phyloP scores from a whole-genome alignment of 2,888 invertebrate species.

The Nomada goodeniana region DNA sequence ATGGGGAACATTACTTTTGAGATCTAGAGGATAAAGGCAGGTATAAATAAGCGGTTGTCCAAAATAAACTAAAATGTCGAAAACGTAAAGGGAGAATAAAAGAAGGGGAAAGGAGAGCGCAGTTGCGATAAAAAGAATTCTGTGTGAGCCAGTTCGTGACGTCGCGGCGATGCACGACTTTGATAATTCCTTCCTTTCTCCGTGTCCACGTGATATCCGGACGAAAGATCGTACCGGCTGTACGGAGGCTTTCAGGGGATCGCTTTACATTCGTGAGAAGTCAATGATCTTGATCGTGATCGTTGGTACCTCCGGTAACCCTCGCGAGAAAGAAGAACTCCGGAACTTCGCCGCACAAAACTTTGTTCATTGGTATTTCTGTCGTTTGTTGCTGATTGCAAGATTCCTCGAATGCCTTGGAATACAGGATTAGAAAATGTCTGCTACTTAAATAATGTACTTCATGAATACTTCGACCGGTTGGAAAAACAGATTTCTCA shows the following conservation, averaged over 20 bases:
- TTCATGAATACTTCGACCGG: slow-evolving; percentile 25
- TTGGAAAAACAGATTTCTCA: neutral
- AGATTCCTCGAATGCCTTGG: slow-evolving; percentile 36
- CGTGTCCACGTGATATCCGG: slow-evolving; percentile 72
- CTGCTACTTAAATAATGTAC: neutral
- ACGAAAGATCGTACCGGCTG: slow-evolving; percentile 67
- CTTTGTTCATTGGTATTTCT: slow-evolving; percentile 44
- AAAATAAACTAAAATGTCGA: neutral
- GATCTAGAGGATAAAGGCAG: neutral
- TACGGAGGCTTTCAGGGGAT: slow-evolving; percentile 64
- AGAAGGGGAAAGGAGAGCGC: slow-evolving; percentile 6
- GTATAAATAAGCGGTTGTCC: slow-evolving; percentile 10
- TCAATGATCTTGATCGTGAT: slow-evolving; percentile 80
- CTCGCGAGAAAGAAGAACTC: slow-evolving; percentile 34
- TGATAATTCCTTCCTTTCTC: slow-evolving; percentile 70
- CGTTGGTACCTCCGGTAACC: slow-evolving; percentile 58
- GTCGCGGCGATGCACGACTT: slow-evolving; percentile 70
- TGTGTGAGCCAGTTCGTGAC: slow-evolving; percentile 65
- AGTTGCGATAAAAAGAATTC: slow-evolving; percentile 46
- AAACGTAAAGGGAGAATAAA: neutral
- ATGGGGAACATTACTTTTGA: slow-evolving; percentile 2
- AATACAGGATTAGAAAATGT: slow-evolving; percentile 30
- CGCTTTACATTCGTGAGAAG: slow-evolving; percentile 77
- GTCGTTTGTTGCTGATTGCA: slow-evolving; percentile 45
- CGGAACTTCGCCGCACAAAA: slow-evolving; percentile 30